Conservation (phyloP, 2,888 invertebrate species). For the Palloptera scutellata region DNA sequence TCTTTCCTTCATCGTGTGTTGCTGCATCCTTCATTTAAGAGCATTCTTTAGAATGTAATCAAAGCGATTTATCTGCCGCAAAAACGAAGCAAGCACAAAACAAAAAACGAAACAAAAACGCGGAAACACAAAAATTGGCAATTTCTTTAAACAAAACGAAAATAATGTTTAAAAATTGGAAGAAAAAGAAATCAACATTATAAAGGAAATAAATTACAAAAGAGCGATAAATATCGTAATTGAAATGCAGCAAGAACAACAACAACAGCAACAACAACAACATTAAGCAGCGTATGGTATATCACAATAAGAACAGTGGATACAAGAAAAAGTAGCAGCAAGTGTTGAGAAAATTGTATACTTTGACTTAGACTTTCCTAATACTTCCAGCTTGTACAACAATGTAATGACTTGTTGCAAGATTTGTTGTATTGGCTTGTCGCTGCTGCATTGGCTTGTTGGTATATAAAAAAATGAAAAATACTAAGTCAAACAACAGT, state of each 20-base stretch:
- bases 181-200: constrained; percentile 25
- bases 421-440: too few relatives aligned
- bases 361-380: too few relatives aligned
- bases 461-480: too few relatives aligned
- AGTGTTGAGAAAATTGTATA: not conserved
- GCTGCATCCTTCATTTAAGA: too few relatives aligned
- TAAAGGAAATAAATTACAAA: constrained; percentile 35
- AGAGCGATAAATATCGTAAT: constrained; percentile 18
- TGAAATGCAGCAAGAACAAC: constrained; percentile 28
- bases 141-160: constrained; percentile 8
- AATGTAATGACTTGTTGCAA: too few relatives aligned
- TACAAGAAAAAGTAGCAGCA: not conserved
- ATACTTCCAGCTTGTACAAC: too few relatives aligned
- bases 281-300: constrained; percentile 1
- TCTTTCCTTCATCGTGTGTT: too few relatives aligned
- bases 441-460: too few relatives aligned
- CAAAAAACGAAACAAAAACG: not conserved
- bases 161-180: not conserved
- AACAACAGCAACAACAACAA: constrained; percentile 18
- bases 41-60: not conserved
- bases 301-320: not conserved
- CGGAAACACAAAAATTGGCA: not conserved
- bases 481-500: too few relatives aligned
- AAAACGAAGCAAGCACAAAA: too few relatives aligned
- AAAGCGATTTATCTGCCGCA: constrained; percentile 1